phyloP scores from a whole-genome alignment of 2,797 vertebrate species.

The Dromococcyx pavoninus region DNA sequence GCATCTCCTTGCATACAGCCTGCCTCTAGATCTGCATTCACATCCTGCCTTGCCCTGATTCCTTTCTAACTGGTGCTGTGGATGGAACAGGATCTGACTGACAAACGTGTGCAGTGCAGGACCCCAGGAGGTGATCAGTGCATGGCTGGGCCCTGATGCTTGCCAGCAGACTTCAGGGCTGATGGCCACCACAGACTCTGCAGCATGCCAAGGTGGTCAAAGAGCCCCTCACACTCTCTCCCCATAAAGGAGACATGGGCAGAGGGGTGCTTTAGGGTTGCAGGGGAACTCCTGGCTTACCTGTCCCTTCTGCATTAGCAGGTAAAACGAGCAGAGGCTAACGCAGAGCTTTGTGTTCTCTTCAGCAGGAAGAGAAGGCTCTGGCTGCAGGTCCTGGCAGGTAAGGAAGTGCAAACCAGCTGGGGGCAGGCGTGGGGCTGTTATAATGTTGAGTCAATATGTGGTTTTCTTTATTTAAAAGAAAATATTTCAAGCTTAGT shows the following conservation, averaged over 20 bases:
- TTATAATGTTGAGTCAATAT: neutral
- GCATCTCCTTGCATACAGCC: neutral
- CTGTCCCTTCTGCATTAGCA: slow-evolving; percentile 3
- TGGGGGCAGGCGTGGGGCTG: neutral
- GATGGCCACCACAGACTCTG: neutral
- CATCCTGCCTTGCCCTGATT: neutral
- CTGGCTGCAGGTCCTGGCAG: neutral
- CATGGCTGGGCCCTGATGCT: neutral
- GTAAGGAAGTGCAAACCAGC: slow-evolving; percentile 9
- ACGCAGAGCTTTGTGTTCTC: neutral
- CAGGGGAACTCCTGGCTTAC: slow-evolving; percentile 4
- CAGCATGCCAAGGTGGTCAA: neutral
- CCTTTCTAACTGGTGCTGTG: neutral
- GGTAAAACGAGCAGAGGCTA: neutral
- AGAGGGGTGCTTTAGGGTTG: neutral
- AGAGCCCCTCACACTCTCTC: neutral
- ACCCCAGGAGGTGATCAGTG: neutral
- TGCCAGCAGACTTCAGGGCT: neutral
- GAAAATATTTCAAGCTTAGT: neutral
- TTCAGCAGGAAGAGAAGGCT: slow-evolving; percentile 11
- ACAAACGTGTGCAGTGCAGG: neutral
- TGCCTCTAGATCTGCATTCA: neutral
- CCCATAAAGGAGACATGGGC: neutral
- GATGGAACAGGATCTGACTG: neutral
- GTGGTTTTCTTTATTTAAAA: neutral